Base-by-base conservation (phyloP, 2,888 invertebrate genomes). In the Rhamphomyia laevipes region DNA sequence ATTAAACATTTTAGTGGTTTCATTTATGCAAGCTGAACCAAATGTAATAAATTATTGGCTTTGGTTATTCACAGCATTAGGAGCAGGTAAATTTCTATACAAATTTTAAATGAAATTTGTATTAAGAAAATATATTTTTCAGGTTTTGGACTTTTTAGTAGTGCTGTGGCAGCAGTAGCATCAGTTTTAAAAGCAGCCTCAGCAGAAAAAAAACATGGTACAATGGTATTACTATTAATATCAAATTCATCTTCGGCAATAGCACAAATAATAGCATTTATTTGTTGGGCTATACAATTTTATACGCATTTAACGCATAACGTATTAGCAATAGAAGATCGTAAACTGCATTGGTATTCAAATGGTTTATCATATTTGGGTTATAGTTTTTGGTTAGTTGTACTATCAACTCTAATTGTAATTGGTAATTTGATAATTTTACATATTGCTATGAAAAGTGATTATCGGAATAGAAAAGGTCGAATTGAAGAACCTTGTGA, bases 211-310 rank as follows among this genome's bases (percentile, higher is more conserved):
- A 65, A 65, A 12, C 63, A 61, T 3, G 64, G 64, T 18, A 66
- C 64, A 12, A 66, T 70, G 67, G 51, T 66, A 12, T 52, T 71
- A 4, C 55, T 71, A 3, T 56, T 71, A 45, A 60, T 64, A 2
- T 63, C 70, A 10, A 71, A 71, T 53, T 59, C 66, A 12, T 61
- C 66, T 1, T 62, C 70, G 83, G 92, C 86, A 55, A 62, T 85
- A 23, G 81, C 84, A 59, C 82, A 86, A 62, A 65, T 86, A 30
- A 77, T 83, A 21, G 86, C 87, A 12, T 78, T 87, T 55, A 74
- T 82, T 27, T 80, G 89, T 50, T 94, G 91, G 90, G 73, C 87
- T 54, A 81, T 83, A 27, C 87, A 93, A 70, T 94, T 84, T 72
- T 85, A 82, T 67, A 73, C 84, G 43, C 82, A 85, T 64, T 75